These are phyloP conservation scores for Pteropus rufus DNA, from an alignment of 2,797 vertebrate species.

Conservation along the genomic window DNA sequence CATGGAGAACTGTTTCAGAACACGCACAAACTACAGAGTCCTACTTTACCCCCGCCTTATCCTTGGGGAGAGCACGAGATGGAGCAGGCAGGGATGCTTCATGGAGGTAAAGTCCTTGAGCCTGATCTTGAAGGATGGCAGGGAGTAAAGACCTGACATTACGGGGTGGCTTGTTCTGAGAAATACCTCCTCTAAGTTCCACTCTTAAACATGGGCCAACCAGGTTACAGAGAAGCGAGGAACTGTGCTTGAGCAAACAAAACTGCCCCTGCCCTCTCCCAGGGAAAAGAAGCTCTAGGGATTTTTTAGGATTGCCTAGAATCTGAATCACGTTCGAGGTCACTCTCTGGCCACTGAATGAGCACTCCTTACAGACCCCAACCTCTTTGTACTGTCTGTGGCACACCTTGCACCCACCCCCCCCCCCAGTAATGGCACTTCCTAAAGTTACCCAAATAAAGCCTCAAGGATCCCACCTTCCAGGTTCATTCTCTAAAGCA, in stretches of 20 bases:
- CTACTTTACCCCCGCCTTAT: fast-evolving
- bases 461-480: not conserved
- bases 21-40: not conserved
- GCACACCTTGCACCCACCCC: not conserved
- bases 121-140: not conserved
- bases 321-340: not conserved
- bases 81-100: not conserved
- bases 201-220: not conserved
- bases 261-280: not conserved
- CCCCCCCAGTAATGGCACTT: too few species aligned
- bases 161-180: not conserved
- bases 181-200: not conserved
- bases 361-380: not conserved
- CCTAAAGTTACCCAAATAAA: not conserved
- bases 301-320: not conserved
- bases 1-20: not conserved
- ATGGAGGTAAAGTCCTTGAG: not conserved
- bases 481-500: not conserved
- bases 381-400: not conserved
- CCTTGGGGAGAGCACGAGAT: not conserved
- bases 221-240: not conserved
- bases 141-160: not conserved
- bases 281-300: not conserved
- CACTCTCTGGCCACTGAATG: not conserved
- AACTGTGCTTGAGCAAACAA: not conserved